Base-by-base conservation (phyloP, 2,888 invertebrate species). In the Ptychoptera albimana region DNA sequence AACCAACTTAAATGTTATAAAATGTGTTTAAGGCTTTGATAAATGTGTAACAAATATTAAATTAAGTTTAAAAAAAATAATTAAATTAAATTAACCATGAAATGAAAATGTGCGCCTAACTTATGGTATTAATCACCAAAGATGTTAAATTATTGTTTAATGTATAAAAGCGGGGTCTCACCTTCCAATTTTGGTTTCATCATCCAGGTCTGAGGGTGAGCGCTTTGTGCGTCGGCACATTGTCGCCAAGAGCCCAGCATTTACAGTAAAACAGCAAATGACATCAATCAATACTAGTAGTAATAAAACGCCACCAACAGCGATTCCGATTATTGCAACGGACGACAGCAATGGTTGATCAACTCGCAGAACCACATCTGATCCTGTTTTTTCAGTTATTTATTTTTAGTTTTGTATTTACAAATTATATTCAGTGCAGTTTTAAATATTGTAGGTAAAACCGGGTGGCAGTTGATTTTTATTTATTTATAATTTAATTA, bases 181-280 rank as follows among this genome's bases (percentile, higher is more conserved):
- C 87, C 86, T 87, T 72, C 85, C 83, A 48, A 87, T 68, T 63
- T 86, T 87, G 0, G 82, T 74, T 65, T 84, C 84, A 46, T 86
- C 86, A 51, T 86, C 86, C 52, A 83, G 60, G 49, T 66, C 65
- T 3, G 65, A 65, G 31, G 65, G 65, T 32, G 65, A 63, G 41
- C 65, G 58, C 56, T 60, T 66, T 49, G 56, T 56, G 50, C 57
- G 59, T 46, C 77, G 73, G 54, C 79, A 81, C 54, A 80, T 66
- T 31, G 74, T 67, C n/a, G 81, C 80, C 55, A 80, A 71, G 31
- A 81, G 73, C 37, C 81, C 81, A 57, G 79, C 60, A 46, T 61
- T 60, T 6, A 63, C 73, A 66, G 71, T 77, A 68, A 78, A 72
- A 61, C 81, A 82, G 59, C 92, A 88, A 35, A 85, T 73, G 8